These are phyloP conservation scores for Sylvia atricapilla DNA, from an alignment of 2,113 vertebrate genomes.

Conservation along the genomic window DNA sequence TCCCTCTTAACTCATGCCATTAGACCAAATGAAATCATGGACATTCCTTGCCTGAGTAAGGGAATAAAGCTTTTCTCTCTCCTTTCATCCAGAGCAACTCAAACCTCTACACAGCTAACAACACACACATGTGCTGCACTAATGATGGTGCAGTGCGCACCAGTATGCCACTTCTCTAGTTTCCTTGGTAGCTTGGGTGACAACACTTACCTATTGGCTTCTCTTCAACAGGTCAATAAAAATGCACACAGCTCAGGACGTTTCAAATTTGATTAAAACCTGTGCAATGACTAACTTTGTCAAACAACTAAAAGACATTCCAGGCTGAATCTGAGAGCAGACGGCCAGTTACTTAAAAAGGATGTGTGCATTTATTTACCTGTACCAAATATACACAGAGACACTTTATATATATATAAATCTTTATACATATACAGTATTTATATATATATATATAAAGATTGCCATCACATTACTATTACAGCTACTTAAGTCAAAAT, in stretches of 20 bases:
- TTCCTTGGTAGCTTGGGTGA: constrained; percentile 30
- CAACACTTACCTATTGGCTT: background rate
- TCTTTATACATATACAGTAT: constrained; percentile 35
- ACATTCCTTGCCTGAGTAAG: background rate
- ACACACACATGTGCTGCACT: background rate
- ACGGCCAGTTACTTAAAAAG: constrained; percentile 24
- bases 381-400: constrained; percentile 51
- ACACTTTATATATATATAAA: constrained; percentile 61
- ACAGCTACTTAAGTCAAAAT: constrained; percentile 65
- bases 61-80: background rate
- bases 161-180: background rate
- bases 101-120: background rate
- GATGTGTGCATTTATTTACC: constrained; percentile 65
- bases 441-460: constrained; percentile 71
- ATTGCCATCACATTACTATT: constrained; percentile 82
- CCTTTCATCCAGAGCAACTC: background rate
- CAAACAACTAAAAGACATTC: constrained; percentile 7
- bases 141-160: background rate
- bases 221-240: constrained; percentile 53
- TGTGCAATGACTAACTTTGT: constrained; percentile 20
- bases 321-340: constrained; percentile 41
- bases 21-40: background rate
- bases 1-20: background rate
- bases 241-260: background rate
- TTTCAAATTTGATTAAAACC: constrained; percentile 9